Conservation (phyloP, 2,888 invertebrate genomes). For the Nemoura dubitans region DNA sequence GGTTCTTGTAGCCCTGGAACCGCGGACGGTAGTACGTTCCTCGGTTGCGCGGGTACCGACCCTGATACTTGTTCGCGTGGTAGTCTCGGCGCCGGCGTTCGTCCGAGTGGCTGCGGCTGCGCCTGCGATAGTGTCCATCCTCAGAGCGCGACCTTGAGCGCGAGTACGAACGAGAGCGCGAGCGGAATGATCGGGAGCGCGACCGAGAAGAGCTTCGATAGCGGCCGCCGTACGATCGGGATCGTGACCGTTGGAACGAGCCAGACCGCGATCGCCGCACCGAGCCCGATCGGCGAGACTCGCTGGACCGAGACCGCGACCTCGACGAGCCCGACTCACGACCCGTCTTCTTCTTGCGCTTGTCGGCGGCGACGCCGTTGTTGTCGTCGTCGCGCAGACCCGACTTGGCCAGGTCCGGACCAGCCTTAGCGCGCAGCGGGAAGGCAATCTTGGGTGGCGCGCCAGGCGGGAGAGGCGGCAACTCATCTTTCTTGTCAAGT, state of each 20-base stretch:
- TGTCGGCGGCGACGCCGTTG: conserved; percentile 59
- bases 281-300: conserved; percentile 57
- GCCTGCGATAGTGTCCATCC: conserved; percentile 62
- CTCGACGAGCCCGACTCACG: conserved; percentile 66
- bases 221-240: conserved; percentile 68
- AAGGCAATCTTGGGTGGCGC: conserved; percentile 63
- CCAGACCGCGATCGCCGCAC: conserved; percentile 51
- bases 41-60: conserved; percentile 68
- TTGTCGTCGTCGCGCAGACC: conserved; percentile 55
- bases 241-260: conserved; percentile 50
- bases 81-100: conserved; percentile 55
- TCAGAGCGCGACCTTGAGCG: conserved; percentile 68
- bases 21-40: conserved; percentile 83
- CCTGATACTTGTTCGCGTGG: conserved; percentile 53
- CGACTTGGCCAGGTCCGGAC: conserved; percentile 9
- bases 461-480: conserved; percentile 62
- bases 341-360: conserved; percentile 55
- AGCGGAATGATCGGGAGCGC: conserved; percentile 58
- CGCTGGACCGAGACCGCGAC: conserved; percentile 65
- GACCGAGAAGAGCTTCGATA: conserved; percentile 57
- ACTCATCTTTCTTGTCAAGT: conserved; percentile 58
- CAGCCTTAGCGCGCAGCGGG: conserved; percentile 26
- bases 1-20: conserved; percentile 72
- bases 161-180: conserved; percentile 61
- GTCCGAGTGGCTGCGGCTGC: conserved; percentile 63